A percentile compares a stretch with the other conserved stretches of the same genome.
phyloP scores from a whole-genome alignment of 2,888 invertebrate genomes.

The Cerastoderma edule region DNA sequence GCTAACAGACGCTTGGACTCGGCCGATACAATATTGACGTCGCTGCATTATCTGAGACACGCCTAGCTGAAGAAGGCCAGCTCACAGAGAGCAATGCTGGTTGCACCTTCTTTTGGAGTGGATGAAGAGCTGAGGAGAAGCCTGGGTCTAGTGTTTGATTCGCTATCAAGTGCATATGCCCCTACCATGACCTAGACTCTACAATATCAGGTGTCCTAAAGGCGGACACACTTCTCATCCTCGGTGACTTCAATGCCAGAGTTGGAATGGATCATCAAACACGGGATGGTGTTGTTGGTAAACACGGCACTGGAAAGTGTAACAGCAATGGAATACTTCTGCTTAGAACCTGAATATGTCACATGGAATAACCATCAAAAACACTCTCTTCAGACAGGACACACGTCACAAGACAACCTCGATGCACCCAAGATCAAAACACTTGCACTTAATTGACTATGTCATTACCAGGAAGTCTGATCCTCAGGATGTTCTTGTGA shows the following conservation, averaged over 20 bases:
- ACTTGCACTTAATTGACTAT: constrained; percentile 8
- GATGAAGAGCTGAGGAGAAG: not conserved
- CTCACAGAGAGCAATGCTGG: constrained; percentile 2
- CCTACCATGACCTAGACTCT: constrained; percentile 12
- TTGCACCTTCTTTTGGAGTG: constrained; percentile 25
- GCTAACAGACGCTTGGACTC: not conserved
- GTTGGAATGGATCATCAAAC: constrained; percentile 27
- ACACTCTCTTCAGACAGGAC: not conserved
- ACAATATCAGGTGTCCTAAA: not conserved
- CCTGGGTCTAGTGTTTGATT: constrained; percentile 15
- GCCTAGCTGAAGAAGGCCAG: constrained; percentile 9
- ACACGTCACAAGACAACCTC: not conserved
- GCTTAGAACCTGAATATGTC: not conserved
- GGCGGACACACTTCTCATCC: constrained; percentile 26
- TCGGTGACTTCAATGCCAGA: constrained; percentile 37
- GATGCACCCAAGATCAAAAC: constrained; percentile 7
- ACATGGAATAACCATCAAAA: not conserved
- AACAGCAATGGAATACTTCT: constrained; percentile 7
- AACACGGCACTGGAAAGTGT: constrained; percentile 2
- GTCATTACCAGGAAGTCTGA: not conserved
- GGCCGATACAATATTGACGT: constrained; percentile 22
- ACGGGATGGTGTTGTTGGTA: constrained; percentile 31
- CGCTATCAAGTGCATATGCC: constrained; percentile 20
- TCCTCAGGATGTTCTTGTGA: too few species aligned
- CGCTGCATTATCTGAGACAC: constrained; percentile 17